phyloP scores from a whole-genome alignment of 2,113 vertebrate species.

The Sinosuthora webbiana region DNA sequence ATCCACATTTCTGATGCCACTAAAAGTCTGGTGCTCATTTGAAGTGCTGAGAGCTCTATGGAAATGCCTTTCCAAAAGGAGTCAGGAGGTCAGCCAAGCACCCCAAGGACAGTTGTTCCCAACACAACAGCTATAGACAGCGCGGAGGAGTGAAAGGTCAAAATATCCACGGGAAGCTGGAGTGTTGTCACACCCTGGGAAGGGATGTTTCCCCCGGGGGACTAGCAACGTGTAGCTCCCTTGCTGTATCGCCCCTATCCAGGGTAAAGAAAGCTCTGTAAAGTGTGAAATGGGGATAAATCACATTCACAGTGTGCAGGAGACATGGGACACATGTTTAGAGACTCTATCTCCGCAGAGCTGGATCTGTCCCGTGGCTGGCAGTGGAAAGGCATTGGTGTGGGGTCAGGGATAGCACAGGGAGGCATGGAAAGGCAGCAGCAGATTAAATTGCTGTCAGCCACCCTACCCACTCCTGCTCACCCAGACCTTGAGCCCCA shows the following conservation, averaged over 20 bases:
- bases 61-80: neutral
- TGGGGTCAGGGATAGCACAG: neutral
- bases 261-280: neutral
- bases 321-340: neutral
- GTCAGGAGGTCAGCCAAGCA: neutral
- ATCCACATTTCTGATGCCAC: neutral
- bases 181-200: neutral
- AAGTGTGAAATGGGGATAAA: neutral
- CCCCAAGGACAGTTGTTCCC: neutral
- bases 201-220: neutral
- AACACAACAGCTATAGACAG: neutral
- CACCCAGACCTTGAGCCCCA: neutral
- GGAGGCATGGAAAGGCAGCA: neutral
- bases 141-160: neutral
- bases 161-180: neutral
- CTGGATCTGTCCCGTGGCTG: neutral
- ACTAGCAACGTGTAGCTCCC: neutral
- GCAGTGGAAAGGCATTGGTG: neutral
- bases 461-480: neutral
- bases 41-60: neutral
- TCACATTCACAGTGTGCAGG: neutral
- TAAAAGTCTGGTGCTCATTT: neutral
- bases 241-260: accelerated
- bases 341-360: neutral
- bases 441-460: neutral